Evolutionary conservation across 2,888 invertebrate species (phyloP).

Genomic region (Lochmaea capreae): DNA sequence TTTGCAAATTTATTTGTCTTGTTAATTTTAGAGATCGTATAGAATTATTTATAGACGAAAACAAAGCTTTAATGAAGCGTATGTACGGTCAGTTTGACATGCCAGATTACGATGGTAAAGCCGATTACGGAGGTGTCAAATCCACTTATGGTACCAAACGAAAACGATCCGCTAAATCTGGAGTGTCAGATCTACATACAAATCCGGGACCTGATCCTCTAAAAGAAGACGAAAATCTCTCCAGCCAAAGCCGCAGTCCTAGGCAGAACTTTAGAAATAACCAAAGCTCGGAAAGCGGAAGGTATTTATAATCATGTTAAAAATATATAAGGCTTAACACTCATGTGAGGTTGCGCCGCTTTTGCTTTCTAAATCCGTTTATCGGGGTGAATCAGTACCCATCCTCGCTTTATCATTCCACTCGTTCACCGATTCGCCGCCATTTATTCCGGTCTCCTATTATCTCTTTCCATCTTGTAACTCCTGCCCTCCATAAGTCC

Average conservation of each 20-base stretch:
- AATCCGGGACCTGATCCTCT: conserved; percentile 66
- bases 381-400: no score
- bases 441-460: no score
- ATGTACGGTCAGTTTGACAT: conserved; percentile 93
- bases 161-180: conserved; percentile 63
- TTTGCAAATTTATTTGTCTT: no score
- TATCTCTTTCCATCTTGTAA: no score
- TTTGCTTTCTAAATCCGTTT: no score
- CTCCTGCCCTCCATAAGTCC: no score
- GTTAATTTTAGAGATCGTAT: conserved; percentile 87
- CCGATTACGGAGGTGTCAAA: conserved; percentile 54
- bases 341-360: no score
- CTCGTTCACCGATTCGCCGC: no score
- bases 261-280: conserved; percentile 69
- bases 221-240: conserved; percentile 65
- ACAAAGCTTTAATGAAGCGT: conserved; percentile 91
- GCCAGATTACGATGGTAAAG: conserved; percentile 56
- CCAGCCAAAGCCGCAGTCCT: conserved; percentile 68
- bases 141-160: conserved; percentile 55
- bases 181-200: conserved; percentile 72
- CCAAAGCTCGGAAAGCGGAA: conserved; percentile 68
- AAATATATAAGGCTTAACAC: no score
- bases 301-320: no score
- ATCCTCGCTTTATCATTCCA: no score
- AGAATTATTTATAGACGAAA: conserved; percentile 92